Percentiles rank a stretch among this genome's conserved stretches.
These are phyloP conservation scores for Proales similis DNA, from an alignment of 1,140 invertebrate genomes.

Conservation along the genomic window DNA sequence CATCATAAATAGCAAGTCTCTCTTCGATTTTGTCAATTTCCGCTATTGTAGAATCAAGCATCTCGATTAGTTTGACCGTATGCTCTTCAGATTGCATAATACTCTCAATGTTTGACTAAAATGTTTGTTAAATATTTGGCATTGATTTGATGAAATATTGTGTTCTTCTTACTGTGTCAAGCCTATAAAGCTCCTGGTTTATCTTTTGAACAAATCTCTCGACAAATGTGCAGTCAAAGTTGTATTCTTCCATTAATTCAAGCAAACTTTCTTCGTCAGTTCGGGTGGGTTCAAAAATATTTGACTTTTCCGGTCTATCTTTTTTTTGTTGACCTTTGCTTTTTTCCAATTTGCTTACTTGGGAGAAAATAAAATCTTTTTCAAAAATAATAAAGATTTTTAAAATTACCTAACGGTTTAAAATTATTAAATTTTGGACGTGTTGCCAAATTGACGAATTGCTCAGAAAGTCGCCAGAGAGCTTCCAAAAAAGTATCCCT, in stretches of 20 bases:
- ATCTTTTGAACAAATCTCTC: conserved; percentile 36
- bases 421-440: conserved; percentile 35
- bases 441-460: conserved; percentile 7
- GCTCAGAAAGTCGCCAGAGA: conserved; percentile 27
- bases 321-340: conserved; percentile 1
- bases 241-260: conserved; percentile 32
- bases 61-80: conserved; percentile 29
- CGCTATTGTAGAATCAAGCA: conserved; percentile 19
- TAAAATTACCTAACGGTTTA: conserved; percentile 14
- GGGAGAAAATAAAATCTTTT: conserved; percentile 1
- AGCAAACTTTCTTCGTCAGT: conserved; percentile 20
- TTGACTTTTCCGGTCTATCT: conserved; percentile 7
- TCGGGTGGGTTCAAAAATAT: conserved; percentile 11
- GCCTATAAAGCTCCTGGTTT: not conserved
- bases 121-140: not conserved
- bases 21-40: conserved; percentile 37
- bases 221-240: conserved; percentile 22
- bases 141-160: not conserved
- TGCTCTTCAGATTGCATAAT: conserved; percentile 37
- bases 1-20: conserved; percentile 15
- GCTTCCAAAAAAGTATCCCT: conserved; percentile 36
- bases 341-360: not conserved
- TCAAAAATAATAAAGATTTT: not conserved
- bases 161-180: conserved; percentile 9
- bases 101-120: conserved; percentile 35